These are phyloP conservation scores for Trypoxylon attenuatum DNA, from an alignment of 2,888 invertebrate genomes.

Conservation along the genomic window DNA sequence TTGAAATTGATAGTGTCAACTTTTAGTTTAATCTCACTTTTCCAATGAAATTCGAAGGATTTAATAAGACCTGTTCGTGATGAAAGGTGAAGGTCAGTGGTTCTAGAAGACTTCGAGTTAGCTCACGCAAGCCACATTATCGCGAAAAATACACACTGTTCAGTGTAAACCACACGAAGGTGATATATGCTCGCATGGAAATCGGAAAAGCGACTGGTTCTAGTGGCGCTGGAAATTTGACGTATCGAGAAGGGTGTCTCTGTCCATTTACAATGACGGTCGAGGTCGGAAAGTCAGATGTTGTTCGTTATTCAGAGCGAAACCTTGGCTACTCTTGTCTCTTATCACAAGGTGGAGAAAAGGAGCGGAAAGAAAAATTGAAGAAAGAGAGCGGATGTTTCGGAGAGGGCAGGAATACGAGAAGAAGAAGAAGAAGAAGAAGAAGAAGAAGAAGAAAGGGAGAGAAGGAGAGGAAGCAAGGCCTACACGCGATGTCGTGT, in stretches of 20 bases:
- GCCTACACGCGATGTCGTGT: conserved; percentile 38
- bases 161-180: too few relatives aligned
- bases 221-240: too few relatives aligned
- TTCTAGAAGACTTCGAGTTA: not conserved
- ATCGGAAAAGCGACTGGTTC: too few relatives aligned
- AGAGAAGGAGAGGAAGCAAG: conserved; percentile 21
- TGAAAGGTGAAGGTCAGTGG: not conserved
- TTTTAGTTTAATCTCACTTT: too few relatives aligned
- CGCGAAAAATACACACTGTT: too few relatives aligned
- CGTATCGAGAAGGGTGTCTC: conserved; percentile 2
- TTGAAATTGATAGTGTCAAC: too few relatives aligned
- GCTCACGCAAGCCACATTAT: not conserved
- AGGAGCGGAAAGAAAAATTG: not conserved
- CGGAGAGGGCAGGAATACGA: too few relatives aligned
- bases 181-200: too few relatives aligned
- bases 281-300: conserved; percentile 46
- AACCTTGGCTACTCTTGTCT: conserved; percentile 52
- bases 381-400: not conserved
- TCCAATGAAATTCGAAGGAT: too few relatives aligned
- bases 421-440: conserved; percentile 3
- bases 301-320: conserved; percentile 47
- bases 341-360: conserved; percentile 49
- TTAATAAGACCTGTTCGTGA: too few relatives aligned
- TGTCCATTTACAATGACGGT: conserved; percentile 28
- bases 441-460: not conserved